Conservation (phyloP, 2,113 vertebrate species). For the Antigone vipio region DNA sequence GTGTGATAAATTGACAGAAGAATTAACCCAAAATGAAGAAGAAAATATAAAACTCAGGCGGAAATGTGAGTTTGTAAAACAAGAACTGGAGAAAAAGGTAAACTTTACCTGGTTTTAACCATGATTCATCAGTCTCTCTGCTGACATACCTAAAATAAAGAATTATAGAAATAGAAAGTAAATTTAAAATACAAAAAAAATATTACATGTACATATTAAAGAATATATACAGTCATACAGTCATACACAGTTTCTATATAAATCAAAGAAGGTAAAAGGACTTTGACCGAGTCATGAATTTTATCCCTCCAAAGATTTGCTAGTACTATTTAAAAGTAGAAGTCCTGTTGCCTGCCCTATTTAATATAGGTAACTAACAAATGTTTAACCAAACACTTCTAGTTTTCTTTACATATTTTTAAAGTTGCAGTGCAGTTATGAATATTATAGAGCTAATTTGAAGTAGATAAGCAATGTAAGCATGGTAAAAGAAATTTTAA, state of each 20-base stretch:
- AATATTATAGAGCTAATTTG: neutral
- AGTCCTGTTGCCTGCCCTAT: neutral
- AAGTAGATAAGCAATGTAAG: neutral
- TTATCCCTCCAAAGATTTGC: neutral
- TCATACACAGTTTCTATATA: neutral
- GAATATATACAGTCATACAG: neutral
- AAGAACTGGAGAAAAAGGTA: conserved; percentile 89
- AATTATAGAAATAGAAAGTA: neutral
- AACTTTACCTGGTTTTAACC: neutral
- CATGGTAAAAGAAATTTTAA: neutral
- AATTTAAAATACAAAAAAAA: neutral
- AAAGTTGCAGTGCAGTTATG: neutral
- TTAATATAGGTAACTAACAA: neutral
- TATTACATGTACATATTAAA: neutral
- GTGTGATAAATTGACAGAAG: conserved; percentile 84
- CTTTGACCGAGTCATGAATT: neutral
- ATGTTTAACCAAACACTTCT: neutral
- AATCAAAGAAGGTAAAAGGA: neutral
- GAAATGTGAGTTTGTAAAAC: conserved; percentile 83
- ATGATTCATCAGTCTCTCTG: neutral
- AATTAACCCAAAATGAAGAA: conserved; percentile 79
- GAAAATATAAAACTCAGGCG: conserved; percentile 76
- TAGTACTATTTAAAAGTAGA: neutral
- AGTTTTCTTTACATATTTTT: neutral
- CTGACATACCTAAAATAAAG: neutral